phyloP scores from a whole-genome alignment of 1,140 invertebrate genomes.

The Zaprionus vittiger region DNA sequence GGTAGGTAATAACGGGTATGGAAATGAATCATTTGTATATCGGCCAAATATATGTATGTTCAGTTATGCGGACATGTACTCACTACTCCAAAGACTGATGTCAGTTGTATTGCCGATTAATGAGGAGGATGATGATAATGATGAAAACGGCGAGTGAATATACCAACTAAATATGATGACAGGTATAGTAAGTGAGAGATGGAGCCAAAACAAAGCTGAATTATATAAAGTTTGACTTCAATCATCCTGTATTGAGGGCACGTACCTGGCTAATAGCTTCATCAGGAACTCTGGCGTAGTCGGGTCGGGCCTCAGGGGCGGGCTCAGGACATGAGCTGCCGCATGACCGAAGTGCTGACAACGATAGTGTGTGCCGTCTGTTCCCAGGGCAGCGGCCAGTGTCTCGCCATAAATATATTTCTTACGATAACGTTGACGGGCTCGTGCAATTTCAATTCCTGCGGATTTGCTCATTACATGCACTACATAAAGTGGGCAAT shows the following conservation, averaged over 20 bases:
- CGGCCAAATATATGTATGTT: background rate
- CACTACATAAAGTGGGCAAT: conserved; percentile 88
- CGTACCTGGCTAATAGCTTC: conserved; percentile 94
- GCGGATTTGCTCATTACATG: conserved; percentile 91
- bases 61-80: conserved; percentile 82
- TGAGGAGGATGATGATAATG: conserved; percentile 75
- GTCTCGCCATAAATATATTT: conserved; percentile 91
- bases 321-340: conserved; percentile 87
- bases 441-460: conserved; percentile 87
- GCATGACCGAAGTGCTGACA: conserved; percentile 78
- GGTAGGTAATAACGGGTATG: background rate
- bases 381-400: conserved; percentile 89
- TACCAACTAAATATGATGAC: conserved; percentile 73
- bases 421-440: conserved; percentile 84
- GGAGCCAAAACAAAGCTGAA: background rate
- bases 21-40: background rate
- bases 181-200: background rate
- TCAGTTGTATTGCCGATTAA: conserved; percentile 89
- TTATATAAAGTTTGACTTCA: conserved; percentile 2
- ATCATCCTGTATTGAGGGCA: conserved; percentile 20
- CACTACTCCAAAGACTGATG: conserved; percentile 93
- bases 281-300: conserved; percentile 93
- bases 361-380: conserved; percentile 75
- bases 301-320: conserved; percentile 90
- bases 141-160: conserved; percentile 90